phyloP scores from a whole-genome alignment of 2,797 vertebrate genomes.

The Paguma larvata region DNA sequence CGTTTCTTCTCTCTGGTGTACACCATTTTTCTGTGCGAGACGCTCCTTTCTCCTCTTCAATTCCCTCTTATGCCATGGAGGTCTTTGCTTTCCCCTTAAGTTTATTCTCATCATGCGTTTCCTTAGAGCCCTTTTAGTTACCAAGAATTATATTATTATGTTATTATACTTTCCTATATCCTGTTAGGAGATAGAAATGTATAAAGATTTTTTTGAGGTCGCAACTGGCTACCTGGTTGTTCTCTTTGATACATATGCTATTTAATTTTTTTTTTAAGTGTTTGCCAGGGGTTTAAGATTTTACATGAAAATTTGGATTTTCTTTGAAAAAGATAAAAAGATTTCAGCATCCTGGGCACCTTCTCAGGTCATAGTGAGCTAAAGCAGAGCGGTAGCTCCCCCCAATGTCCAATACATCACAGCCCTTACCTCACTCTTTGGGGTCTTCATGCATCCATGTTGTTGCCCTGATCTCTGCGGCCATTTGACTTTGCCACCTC shows the following conservation, averaged over 20 bases:
- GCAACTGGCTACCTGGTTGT: neutral
- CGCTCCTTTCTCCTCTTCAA: neutral
- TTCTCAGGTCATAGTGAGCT: neutral
- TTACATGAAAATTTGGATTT: neutral
- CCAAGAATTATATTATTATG: neutral
- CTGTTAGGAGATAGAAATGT: neutral
- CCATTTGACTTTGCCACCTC: neutral
- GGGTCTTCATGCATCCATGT: neutral
- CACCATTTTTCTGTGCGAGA: neutral
- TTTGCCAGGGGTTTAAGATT: neutral
- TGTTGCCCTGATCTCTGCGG: neutral
- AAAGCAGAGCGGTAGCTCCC: neutral
- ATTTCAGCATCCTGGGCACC: neutral
- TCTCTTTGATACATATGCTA: neutral
- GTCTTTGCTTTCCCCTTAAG: neutral
- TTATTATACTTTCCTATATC: neutral
- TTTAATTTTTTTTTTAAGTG: neutral
- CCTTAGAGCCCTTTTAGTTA: neutral
- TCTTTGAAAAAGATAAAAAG: neutral
- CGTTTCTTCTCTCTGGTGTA: neutral
- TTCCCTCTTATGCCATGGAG: neutral
- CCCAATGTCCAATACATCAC: rapidly evolving
- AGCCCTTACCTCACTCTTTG: rapidly evolving
- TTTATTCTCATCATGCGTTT: neutral
- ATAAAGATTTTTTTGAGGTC: neutral